Evolutionary conservation across 2,797 vertebrate genomes (phyloP).

Genomic region (Myiotriccus ornatus): DNA sequence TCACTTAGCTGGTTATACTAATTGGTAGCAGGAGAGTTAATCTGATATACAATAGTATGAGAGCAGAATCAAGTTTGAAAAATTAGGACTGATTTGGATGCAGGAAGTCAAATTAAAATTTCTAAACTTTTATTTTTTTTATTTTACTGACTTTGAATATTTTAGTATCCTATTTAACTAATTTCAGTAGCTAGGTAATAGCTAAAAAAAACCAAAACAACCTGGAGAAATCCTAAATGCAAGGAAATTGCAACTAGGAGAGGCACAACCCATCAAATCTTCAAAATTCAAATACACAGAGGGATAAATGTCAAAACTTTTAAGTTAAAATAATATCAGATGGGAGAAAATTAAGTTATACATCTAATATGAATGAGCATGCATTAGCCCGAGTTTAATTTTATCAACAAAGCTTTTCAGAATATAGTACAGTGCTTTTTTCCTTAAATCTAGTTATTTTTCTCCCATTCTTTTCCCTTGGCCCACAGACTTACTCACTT

Average conservation of each 20-base stretch:
- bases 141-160: background rate
- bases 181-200: background rate
- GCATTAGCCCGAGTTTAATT: background rate
- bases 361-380: background rate
- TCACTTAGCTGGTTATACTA: background rate
- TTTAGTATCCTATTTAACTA: background rate
- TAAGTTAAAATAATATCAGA: background rate
- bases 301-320: background rate
- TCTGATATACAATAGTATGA: background rate
- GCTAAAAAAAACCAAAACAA: background rate
- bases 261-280: background rate
- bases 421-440: rapidly evolving
- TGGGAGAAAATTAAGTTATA: background rate
- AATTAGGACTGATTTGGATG: background rate
- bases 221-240: background rate
- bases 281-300: background rate
- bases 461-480: background rate
- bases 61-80: background rate
- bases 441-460: background rate
- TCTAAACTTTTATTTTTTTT: background rate
- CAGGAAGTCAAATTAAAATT: background rate
- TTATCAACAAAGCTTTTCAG: background rate
- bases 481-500: background rate
- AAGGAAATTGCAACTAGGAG: background rate
- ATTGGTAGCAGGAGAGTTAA: background rate